These are phyloP conservation scores for Bombus waltoni DNA, from an alignment of 1,140 invertebrate species.

Conservation along the genomic window DNA sequence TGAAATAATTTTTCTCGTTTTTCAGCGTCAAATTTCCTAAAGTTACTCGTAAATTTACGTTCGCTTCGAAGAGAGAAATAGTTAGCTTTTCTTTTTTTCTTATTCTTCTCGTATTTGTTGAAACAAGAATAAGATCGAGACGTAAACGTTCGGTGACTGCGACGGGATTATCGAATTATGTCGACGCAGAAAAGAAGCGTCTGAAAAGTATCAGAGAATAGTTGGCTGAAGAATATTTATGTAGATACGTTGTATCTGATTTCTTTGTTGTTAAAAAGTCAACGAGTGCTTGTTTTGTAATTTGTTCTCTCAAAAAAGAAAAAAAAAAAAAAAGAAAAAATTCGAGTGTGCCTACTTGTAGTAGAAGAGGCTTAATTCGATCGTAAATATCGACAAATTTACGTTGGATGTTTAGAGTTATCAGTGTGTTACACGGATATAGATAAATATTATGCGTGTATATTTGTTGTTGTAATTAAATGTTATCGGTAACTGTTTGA, in stretches of 20 bases:
- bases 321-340: too few species aligned
- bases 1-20: too few species aligned
- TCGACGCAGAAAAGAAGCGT: too few species aligned
- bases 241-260: not conserved
- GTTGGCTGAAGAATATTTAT: too few species aligned
- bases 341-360: constrained; percentile 15
- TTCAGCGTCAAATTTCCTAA: too few species aligned
- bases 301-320: not conserved
- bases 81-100: too few species aligned
- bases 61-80: too few species aligned
- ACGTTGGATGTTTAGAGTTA: constrained; percentile 3
- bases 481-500: constrained; percentile 16
- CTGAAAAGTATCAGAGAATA: too few species aligned
- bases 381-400: constrained; percentile 28
- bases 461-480: constrained; percentile 34
- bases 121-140: too few species aligned
- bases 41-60: too few species aligned
- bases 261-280: not conserved
- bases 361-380: constrained; percentile 11
- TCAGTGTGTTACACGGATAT: constrained; percentile 11
- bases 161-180: too few species aligned
- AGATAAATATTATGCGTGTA: constrained; percentile 34
- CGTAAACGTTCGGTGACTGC: too few species aligned
- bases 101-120: not conserved
- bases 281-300: not conserved